Evolutionary conservation across 2,113 vertebrate species (phyloP), one percentile per base, ranked within the genome.

Genomic region (Chroicocephalus ridibundus): DNA sequence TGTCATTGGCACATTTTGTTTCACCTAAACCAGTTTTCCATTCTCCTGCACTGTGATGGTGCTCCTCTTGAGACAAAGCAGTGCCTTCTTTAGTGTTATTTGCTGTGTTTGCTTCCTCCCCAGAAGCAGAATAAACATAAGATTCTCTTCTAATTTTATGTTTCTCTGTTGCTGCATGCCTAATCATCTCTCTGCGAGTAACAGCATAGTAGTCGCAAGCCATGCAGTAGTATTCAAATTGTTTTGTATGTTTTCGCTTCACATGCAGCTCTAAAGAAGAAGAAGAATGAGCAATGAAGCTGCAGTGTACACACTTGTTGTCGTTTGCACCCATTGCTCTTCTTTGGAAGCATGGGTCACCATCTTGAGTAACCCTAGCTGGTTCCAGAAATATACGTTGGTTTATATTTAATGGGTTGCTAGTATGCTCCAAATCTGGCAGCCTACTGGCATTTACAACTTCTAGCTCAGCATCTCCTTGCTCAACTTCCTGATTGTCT

Each of bases 171-270:
- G 98, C 97, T 20, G 98, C 99, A 14, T 99, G 99, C 70, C 99
- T 98, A 51, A 98, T 98, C 99, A 99, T 99, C 96, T 99, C 99
- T 65, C 98, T 98, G 55, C 97, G 98, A 34, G 99, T 99, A 89
- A 99, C 99, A 2, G 99, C 99, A 31, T 99, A 99, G 96, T 99
- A 99, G 93, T 98, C 98, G 84, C 99, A 99, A 5, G 99, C 99
- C 97, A 99, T 98, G 94, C 99, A 99, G 54, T 99, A 99, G 77
- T 98, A 99, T 88, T 99, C 99, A 96, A 99, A 99, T 76, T 99
- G 99, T 95, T 98, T 99, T 18, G 98, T 99, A 93, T 99, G 99
- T n/a, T 98, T 99, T 90, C 99, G 98, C 91, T 99, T 99, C 75
- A 99, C 86, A 0, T 99, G 99, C 54, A 99, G 97, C 57, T 99